A percentile compares a stretch with the other conserved stretches of the same genome.
These are phyloP conservation scores for Incurvaria masculella DNA, from an alignment of 2,888 invertebrate genomes.

Conservation along the genomic window DNA sequence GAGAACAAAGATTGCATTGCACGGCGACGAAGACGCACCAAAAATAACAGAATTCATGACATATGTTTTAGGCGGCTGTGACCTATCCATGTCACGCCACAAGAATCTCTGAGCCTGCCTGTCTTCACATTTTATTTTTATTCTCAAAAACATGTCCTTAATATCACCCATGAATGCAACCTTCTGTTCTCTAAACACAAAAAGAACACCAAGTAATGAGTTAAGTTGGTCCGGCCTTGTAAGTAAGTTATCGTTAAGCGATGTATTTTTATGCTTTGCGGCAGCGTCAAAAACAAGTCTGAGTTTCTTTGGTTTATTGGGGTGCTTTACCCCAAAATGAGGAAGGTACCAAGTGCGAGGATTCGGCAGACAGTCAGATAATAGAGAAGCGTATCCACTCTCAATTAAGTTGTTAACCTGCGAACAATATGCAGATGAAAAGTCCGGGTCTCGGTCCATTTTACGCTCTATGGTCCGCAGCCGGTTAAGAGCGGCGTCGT, in stretches of 20 bases:
- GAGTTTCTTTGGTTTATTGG: too few species aligned
- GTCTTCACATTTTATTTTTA: too few species aligned
- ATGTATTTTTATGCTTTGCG: not conserved
- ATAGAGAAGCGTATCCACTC: too few species aligned
- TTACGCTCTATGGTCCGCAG: too few species aligned
- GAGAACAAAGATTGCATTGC: not conserved
- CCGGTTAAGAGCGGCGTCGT: too few species aligned
- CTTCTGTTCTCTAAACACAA: not conserved
- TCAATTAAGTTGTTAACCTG: too few species aligned
- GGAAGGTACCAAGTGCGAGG: too few species aligned
- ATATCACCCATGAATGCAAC: not conserved
- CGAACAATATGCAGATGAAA: too few species aligned
- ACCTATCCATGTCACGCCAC: not conserved
- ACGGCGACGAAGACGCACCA: not conserved
- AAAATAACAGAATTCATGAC: not conserved
- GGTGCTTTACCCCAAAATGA: too few species aligned
- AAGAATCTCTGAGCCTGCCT: not conserved
- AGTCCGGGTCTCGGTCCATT: too few species aligned
- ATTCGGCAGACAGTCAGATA: not conserved
- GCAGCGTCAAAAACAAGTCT: not conserved
- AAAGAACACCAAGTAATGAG: not conserved
- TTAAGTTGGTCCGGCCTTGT: not conserved
- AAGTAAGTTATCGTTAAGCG: not conserved
- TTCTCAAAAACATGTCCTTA: not conserved
- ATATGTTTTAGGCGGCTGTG: not conserved